These are phyloP conservation scores for Linnaemya tessellans DNA, from an alignment of 2,888 invertebrate species.

Conservation along the genomic window DNA sequence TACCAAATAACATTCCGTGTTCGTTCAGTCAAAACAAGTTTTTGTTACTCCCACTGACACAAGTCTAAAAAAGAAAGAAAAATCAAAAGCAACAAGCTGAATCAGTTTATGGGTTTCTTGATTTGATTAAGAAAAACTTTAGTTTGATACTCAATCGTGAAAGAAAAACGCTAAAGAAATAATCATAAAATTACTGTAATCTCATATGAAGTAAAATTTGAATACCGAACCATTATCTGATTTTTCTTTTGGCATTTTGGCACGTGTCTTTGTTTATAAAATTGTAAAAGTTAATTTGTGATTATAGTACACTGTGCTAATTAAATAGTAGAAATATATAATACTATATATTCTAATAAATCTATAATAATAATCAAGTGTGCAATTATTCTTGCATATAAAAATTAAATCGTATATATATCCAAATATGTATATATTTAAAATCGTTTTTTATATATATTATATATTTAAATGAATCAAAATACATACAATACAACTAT, in stretches of 20 bases:
- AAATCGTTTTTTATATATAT: no score
- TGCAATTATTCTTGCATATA: no score
- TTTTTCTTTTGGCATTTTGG: not conserved
- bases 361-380: no score
- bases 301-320: no score
- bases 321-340: no score
- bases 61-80: not conserved
- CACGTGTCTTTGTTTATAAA: conserved; percentile 24
- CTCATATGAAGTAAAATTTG: conserved; percentile 19
- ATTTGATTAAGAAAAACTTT: not conserved
- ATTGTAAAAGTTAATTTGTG: not conserved
- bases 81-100: not conserved
- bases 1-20: conserved; percentile 54
- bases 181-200: not conserved
- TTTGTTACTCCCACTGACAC: conserved; percentile 11
- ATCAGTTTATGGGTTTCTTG: conserved; percentile 15
- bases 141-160: not conserved
- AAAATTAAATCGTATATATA: no score
- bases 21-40: conserved; percentile 68
- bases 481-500: no score
- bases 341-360: no score
- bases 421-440: no score
- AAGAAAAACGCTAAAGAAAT: not conserved
- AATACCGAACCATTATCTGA: not conserved
- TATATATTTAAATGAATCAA: no score